Evolutionary conservation across 1,140 invertebrate genomes (phyloP).

Genomic region (Leptopilina boulardi): DNA sequence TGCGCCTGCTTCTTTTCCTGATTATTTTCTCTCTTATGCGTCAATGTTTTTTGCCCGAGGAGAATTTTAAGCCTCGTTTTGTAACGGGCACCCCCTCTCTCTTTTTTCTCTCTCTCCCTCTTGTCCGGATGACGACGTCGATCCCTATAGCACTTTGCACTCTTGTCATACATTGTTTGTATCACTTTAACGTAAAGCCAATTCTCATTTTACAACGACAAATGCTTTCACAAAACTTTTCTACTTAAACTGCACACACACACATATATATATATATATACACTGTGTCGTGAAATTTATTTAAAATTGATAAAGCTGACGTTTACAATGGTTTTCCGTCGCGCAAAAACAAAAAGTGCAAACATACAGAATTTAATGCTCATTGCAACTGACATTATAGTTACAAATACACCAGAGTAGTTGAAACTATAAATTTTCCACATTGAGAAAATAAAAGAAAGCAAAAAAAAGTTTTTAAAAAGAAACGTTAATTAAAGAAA

Average conservation of each 20-base stretch:
- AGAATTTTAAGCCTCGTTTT: constrained; percentile 23
- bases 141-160: constrained; percentile 24
- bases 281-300: neutral
- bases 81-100: neutral
- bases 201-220: constrained; percentile 16
- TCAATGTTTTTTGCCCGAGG: constrained; percentile 29
- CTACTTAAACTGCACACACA: neutral
- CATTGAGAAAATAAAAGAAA: no score
- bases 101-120: no score
- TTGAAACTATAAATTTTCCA: no score
- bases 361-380: no score
- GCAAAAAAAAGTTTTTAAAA: no score
- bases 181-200: constrained; percentile 12
- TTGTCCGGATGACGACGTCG: neutral
- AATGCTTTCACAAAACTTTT: neutral
- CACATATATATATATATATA: no score
- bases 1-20: no score
- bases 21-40: constrained; percentile 8
- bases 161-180: constrained; percentile 28
- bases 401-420: no score
- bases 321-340: no score
- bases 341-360: no score
- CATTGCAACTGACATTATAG: no score
- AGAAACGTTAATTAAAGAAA: no score
- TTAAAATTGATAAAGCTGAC: neutral